Evolutionary conservation across 1,140 invertebrate genomes (phyloP), one percentile per base, ranked within the genome.

Genomic region (Lutraria rhynchaena): DNA sequence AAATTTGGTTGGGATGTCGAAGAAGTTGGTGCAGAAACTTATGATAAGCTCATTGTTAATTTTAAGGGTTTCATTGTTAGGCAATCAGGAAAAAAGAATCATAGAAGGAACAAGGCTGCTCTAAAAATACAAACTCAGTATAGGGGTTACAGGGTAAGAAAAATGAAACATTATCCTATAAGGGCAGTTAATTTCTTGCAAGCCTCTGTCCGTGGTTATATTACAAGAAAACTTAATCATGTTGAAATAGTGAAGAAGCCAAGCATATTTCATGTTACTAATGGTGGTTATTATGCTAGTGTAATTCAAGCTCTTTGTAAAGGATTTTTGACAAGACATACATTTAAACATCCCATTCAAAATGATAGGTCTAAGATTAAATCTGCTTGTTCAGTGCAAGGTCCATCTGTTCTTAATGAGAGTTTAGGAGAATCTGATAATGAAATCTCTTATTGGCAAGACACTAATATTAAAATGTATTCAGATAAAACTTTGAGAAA

Each of bases 381-480:
- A 57, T 78, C 75, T 53, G 61, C 60, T 5, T 67, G 9, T 17
- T 78, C 75, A 27, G 17, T 55, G 11, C 75, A 78, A 29, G 75
- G 75, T 19, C 75, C 75, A 4, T 53, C 75, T 29, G 51, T 27
- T 29, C 22, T n/a, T 13, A 2, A 44, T 31, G 37, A 65, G 24
- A 41, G 37, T 15, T 41, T 15, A 5, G 37, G 37, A 15, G 55
- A 80, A 44, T 69, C 65, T 27, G 55, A 80, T 37, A n/a, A 53
- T 11, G 44, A 80, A 58, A 55, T 60, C 5, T 61, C 65, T 37
- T 81, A 70, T 35, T 71, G 67, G 65, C 5, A 81, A 24, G 67
- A 81, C 44, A 71, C 77, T 11, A 55, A 78, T 53, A 69, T 78
- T 2, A 78, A 69, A 57, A 78, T 78, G 75, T 67, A 55, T 31